Base-by-base conservation (phyloP, 2,797 vertebrate genomes). In the Florisuga fusca region DNA sequence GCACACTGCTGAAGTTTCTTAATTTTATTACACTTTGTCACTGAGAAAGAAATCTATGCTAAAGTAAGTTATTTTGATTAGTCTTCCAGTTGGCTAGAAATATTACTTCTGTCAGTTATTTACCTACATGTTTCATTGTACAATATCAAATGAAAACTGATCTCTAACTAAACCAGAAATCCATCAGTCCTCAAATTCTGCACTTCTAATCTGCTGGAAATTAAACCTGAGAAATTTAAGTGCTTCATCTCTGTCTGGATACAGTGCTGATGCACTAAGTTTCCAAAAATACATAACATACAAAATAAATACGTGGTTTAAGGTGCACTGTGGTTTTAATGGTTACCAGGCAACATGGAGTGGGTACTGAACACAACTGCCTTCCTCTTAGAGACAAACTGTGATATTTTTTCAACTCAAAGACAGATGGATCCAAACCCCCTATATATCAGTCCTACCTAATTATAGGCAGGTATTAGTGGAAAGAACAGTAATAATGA, bases 271-370 rank as follows among this genome's bases (percentile, higher is more conserved):
- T 75, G 58, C 79, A 89, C 11, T 6, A 66, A 38, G 43, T 69
- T 96, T 88, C 91, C 77, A 91, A 94, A 95, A 94, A 96, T 91
- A 94, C 3, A 7, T 11, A 77, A 62, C 34, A 62, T 18, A 84
- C 41, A 73, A 79, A 84, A 76, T 14, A 92, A 90, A 89, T 41
- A 55, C 1, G 74, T 12, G 54, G 66, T 93, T 77, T 41, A 86
- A 95, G 81, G 89, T 90, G 46, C 72, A 63, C 78, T 68, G 26
- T 54, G 81, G 34, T 91, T 96, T 96, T 81, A 93, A 78, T 77
- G 75, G 97, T 95, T 96, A 94, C 94, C 90, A 93, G 84, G 95
- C 95, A 97, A 96, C 94, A 67, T 66, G 19, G 25, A 89, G 58
- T 25, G 71, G 62, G 58, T 51, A 59, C 34, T n/a, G 53, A 90